phyloP scores from a whole-genome alignment of 2,888 invertebrate genomes.

The Standfussiana lucernea region DNA sequence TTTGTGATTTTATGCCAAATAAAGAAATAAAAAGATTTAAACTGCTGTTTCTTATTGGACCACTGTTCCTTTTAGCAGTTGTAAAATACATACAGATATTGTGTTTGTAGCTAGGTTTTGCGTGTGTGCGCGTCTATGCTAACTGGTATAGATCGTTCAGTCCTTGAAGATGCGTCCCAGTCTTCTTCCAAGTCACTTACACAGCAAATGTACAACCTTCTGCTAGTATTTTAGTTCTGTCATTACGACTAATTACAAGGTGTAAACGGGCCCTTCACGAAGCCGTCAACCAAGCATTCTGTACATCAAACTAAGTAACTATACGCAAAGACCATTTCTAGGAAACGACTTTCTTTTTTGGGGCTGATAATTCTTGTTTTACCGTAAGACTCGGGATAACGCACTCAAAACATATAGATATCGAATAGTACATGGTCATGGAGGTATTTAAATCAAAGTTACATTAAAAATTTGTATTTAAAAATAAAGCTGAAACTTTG shows the following conservation, averaged over 20 bases:
- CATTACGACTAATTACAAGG: neutral
- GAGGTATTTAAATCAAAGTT: too few species aligned
- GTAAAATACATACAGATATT: neutral
- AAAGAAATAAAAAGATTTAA: constrained; percentile 2
- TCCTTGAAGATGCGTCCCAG: neutral
- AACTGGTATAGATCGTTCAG: neutral
- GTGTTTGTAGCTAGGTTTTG: neutral
- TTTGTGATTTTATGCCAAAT: constrained; percentile 47
- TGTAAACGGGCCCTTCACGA: neutral
- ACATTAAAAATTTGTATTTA: too few species aligned
- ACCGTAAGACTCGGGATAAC: too few species aligned
- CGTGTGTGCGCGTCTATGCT: neutral
- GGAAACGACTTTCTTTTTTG: too few species aligned
- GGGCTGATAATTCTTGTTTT: too few species aligned
- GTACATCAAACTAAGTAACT: too few species aligned
- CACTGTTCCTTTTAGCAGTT: neutral
- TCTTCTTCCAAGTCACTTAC: neutral
- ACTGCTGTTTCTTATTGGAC: neutral
- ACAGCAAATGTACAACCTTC: neutral
- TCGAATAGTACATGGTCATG: neutral
- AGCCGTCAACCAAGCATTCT: too few species aligned
- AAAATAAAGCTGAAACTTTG: neutral
- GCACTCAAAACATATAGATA: neutral
- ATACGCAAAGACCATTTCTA: too few species aligned
- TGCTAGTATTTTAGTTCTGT: neutral